These are phyloP conservation scores for Ecdyonurus torrentis DNA, from an alignment of 2,888 invertebrate species.

Conservation along the genomic window DNA sequence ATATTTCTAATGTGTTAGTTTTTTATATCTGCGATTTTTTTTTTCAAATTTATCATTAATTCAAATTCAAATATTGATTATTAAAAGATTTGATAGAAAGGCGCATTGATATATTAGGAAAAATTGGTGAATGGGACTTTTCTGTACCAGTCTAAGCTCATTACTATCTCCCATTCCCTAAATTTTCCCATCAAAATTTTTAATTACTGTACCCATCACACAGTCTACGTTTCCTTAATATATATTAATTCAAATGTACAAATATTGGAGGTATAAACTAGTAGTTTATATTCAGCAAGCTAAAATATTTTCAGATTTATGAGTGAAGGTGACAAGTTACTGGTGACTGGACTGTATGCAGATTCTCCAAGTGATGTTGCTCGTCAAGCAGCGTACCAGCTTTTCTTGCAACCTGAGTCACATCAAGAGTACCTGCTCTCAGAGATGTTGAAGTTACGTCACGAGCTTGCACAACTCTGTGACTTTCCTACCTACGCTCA, in stretches of 20 bases:
- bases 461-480: conserved; percentile 68
- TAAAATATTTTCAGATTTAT: conserved; percentile 35
- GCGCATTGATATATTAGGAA: no score
- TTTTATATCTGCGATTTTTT: no score
- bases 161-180: no score
- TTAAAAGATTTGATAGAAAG: no score
- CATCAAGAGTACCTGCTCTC: conserved; percentile 58
- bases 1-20: no score
- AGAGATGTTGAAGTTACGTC: conserved; percentile 53
- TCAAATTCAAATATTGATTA: no score
- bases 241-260: no score
- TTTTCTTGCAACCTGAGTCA: conserved; percentile 63
- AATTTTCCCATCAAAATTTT: conserved; percentile 5
- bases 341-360: conserved; percentile 66
- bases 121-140: no score
- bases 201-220: neutral
- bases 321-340: conserved; percentile 49
- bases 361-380: conserved; percentile 63
- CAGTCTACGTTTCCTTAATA: no score
- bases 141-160: conserved; percentile 3
- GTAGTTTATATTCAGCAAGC: conserved; percentile 32
- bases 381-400: conserved; percentile 74
- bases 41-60: no score
- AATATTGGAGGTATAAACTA: no score
- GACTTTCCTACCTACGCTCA: conserved; percentile 83